Percentiles rank a stretch among this genome's conserved stretches.
Evolutionary conservation across 2,113 vertebrate genomes (phyloP).

Genomic region (Lepidothrix coronata): DNA sequence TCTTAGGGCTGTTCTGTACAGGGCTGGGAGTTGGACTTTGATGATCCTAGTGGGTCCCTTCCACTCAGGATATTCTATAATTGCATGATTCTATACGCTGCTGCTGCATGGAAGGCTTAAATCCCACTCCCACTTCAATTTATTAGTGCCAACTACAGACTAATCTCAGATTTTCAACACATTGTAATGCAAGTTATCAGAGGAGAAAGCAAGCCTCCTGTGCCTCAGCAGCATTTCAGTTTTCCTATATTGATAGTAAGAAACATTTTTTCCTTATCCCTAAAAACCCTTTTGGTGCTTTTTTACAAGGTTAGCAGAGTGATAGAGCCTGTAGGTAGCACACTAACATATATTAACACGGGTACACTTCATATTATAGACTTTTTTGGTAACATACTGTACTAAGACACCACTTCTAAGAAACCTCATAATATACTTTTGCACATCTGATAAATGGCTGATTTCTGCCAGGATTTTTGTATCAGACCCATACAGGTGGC

Average conservation of each 20-base stretch:
- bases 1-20: background rate
- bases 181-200: background rate
- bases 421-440: constrained; percentile 9
- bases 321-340: background rate
- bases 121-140: background rate
- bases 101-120: background rate
- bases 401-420: background rate
- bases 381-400: background rate
- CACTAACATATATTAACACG: background rate
- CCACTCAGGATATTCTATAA: background rate
- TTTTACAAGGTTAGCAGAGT: background rate
- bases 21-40: background rate
- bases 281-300: background rate
- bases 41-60: background rate
- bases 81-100: background rate
- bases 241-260: background rate
- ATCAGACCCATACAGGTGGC: background rate
- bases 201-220: background rate
- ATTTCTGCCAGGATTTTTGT: background rate
- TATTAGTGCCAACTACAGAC: fast-evolving
- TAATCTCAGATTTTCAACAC: background rate
- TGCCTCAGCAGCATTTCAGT: background rate
- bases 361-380: background rate
- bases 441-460: background rate
- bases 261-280: background rate